A percentile compares a stretch with the other conserved stretches of the same genome.
phyloP scores from a whole-genome alignment of 2,888 invertebrate genomes.

The Eupithecia exiguata region DNA sequence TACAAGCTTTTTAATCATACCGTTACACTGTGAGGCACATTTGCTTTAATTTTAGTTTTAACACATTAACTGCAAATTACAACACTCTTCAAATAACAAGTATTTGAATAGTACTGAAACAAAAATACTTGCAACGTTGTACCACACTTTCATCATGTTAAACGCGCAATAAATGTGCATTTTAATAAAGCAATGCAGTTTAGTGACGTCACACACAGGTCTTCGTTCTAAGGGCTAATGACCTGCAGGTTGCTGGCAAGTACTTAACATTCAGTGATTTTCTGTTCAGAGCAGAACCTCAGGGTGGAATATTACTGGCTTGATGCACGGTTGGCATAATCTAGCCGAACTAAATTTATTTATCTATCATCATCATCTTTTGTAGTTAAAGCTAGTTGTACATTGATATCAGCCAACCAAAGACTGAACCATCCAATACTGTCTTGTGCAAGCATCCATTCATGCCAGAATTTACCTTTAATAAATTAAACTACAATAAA shows the following conservation, averaged over 20 bases:
- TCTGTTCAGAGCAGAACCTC: background rate
- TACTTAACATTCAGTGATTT: background rate
- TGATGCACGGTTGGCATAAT: background rate
- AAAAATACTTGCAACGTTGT: slow-evolving; percentile 42
- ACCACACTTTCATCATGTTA: slow-evolving; percentile 42
- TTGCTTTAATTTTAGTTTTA: no score
- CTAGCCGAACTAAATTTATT: background rate
- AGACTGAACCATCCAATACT: background rate
- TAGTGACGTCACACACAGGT: slow-evolving; percentile 45
- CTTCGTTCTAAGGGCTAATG: slow-evolving; percentile 52
- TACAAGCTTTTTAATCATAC: background rate
- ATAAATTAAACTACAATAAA: background rate
- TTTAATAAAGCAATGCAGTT: slow-evolving; percentile 48
- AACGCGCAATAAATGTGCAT: slow-evolving; percentile 46
- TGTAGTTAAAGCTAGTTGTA: background rate
- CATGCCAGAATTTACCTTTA: background rate
- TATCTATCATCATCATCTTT: background rate
- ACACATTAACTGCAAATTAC: no score
- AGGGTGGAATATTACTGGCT: background rate
- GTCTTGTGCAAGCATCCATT: background rate
- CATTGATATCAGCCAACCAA: background rate
- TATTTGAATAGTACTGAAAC: slow-evolving; percentile 34
- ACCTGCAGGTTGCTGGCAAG: slow-evolving; percentile 40
- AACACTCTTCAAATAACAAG: slow-evolving; percentile 37
- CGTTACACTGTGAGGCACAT: slow-evolving; percentile 26